These are phyloP conservation scores for Hoplias malabaricus DNA, from an alignment of 2,113 vertebrate genomes.

Conservation along the genomic window DNA sequence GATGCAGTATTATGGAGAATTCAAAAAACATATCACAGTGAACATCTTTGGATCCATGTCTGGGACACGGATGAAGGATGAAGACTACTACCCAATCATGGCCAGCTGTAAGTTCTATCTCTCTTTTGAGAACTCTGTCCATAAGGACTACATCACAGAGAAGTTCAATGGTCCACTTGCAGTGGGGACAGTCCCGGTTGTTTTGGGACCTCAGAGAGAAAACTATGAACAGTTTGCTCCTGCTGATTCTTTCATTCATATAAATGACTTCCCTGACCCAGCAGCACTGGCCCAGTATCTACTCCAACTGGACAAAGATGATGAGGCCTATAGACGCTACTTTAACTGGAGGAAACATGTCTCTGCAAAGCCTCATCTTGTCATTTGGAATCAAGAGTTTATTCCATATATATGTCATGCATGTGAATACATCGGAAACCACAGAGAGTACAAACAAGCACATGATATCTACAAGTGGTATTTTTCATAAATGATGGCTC, in stretches of 20 bases:
- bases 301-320: constrained; percentile 78
- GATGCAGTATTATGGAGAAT: constrained; percentile 77
- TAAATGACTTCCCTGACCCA: constrained; percentile 82
- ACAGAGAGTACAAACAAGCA: constrained; percentile 78
- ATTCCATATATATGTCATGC: constrained; percentile 73
- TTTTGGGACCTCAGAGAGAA: constrained; percentile 81
- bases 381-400: constrained; percentile 69
- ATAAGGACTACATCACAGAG: constrained; percentile 89
- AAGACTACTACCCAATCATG: constrained; percentile 80
- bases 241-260: constrained; percentile 83
- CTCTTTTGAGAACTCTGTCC: constrained; percentile 85
- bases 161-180: constrained; percentile 84
- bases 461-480: constrained; percentile 87
- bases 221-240: constrained; percentile 87
- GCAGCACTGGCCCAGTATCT: constrained; percentile 79
- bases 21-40: constrained; percentile 82
- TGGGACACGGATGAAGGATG: constrained; percentile 71
- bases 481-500: constrained; percentile 58
- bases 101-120: constrained; percentile 88
- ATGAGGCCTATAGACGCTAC: constrained; percentile 79
- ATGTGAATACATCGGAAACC: constrained; percentile 79
- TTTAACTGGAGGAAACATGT: constrained; percentile 84
- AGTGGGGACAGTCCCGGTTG: constrained; percentile 83
- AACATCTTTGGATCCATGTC: constrained; percentile 77
- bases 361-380: constrained; percentile 73